Base-by-base conservation (phyloP, 2,888 invertebrate species). In the Xanthia togata region DNA sequence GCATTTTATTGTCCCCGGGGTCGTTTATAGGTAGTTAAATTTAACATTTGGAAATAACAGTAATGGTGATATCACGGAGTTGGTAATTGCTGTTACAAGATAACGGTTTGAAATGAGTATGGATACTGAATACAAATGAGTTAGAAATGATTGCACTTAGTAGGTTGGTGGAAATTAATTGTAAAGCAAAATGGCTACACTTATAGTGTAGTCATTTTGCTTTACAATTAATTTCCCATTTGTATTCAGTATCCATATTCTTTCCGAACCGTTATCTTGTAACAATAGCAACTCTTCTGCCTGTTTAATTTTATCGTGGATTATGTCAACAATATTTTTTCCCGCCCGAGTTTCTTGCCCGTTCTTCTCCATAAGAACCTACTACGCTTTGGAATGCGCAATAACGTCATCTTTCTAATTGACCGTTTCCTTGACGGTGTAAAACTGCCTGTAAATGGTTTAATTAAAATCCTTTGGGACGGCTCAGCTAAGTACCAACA, bases 21-120 rank as follows among this genome's bases (percentile, higher is more conserved):
- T 70, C 77, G 82, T 89, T 89, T 85, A 75, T 79, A 60, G 78
- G 65, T 73, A 73, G 79, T 86, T 81, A 87, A 87, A 82, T 87
- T 83, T 84, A 85, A 84, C 84, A 84, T 83, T 88, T 87, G 63
- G 81, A 83, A 81, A 81, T 86, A 79, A 88, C 83, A 72, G 79
- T 82, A 73, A 85, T 75, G 71, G 73, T 62, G 70, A 70, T 76
- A 77, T 77, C 78, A 68, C 73, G 62, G 73, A 81, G 71, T 71
- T 71, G 83, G 73, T 71, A 74, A 74, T 73, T 78, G 78, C 67
- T 73, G 41, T 14, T 55, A n/a, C 23, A 20, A 78, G 72, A 82
- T 73, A 78, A 82, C 35, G 63, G 23, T 53, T 5, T 35, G 14
- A 26, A 60, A 50, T 70, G 14, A 62, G 67, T 31, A 14, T 62